A percentile compares a stretch with the other conserved stretches of the same genome.
phyloP scores from a whole-genome alignment of 2,888 invertebrate genomes.

The Cataglyphis cursor region DNA sequence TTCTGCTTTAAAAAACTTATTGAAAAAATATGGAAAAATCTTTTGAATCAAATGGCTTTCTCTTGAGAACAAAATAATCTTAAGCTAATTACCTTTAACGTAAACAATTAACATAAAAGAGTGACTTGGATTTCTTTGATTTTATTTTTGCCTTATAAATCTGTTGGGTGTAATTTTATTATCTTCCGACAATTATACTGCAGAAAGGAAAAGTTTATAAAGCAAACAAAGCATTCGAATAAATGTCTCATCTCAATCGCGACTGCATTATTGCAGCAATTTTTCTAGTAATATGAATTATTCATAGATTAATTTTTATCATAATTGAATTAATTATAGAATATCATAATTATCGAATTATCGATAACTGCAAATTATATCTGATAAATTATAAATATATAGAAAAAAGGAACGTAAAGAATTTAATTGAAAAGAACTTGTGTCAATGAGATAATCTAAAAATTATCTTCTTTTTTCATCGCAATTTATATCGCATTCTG shows the following conservation, averaged over 20 bases:
- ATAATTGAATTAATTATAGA: not conserved
- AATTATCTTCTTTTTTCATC: not conserved
- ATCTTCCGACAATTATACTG: not conserved
- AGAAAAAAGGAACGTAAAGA: not conserved
- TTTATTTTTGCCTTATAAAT: not conserved
- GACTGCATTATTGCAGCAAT: not conserved
- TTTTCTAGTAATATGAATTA: not conserved
- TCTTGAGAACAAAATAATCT: conserved; percentile 12
- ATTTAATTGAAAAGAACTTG: not conserved
- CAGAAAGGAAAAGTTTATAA: not conserved
- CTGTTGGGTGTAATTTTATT: not conserved
- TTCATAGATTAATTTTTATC: not conserved
- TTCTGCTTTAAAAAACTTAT: conserved; percentile 26
- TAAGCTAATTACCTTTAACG: conserved; percentile 25
- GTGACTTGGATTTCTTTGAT: conserved; percentile 27
- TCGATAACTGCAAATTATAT: not conserved
- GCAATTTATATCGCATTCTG: not conserved
- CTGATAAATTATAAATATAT: not conserved
- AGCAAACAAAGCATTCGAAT: not conserved
- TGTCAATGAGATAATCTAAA: not conserved
- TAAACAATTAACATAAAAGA: conserved; percentile 34
- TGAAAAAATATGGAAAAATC: conserved; percentile 35
- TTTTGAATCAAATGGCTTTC: conserved; percentile 1
- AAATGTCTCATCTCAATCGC: not conserved
- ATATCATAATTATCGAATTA: not conserved